A percentile compares a stretch with the other conserved stretches of the same genome.
Evolutionary conservation across 2,888 invertebrate species (phyloP).

Genomic region (Zygothrica quintamaculata): DNA sequence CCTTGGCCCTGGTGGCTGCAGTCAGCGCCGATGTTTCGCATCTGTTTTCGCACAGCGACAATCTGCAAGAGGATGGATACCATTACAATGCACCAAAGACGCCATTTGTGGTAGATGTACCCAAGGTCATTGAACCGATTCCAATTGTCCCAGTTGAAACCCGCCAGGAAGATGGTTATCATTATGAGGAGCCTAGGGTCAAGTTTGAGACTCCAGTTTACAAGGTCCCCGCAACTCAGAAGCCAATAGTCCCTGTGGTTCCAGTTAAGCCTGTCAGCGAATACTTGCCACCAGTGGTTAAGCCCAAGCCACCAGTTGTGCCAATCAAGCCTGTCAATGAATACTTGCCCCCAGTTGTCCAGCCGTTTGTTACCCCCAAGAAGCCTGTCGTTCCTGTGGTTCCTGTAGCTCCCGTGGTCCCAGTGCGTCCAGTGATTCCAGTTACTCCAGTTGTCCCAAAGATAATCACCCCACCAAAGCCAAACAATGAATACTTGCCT

Average conservation of each 20-base stretch:
- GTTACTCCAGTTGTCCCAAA: slow-evolving; percentile 26
- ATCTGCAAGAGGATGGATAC: slow-evolving; percentile 80
- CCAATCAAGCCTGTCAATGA: too few species aligned
- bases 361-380: slow-evolving; percentile 21
- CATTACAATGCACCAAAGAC: slow-evolving; percentile 67
- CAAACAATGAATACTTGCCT: too few species aligned
- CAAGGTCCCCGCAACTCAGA: slow-evolving; percentile 11
- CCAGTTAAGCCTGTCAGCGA: slow-evolving; percentile 8
- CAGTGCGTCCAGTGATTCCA: slow-evolving; percentile 21
- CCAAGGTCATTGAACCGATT: slow-evolving; percentile 33
- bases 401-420: slow-evolving; percentile 9
- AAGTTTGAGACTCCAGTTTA: slow-evolving; percentile 44
- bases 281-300: slow-evolving; percentile 23
- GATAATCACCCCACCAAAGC: slow-evolving; percentile 21
- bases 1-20: slow-evolving; percentile 77
- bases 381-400: slow-evolving; percentile 26
- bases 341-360: slow-evolving; percentile 20
- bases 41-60: slow-evolving; percentile 79
- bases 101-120: slow-evolving; percentile 74
- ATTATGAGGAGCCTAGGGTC: slow-evolving; percentile 51
- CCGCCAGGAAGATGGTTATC: slow-evolving; percentile 69
- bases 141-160: slow-evolving; percentile 44
- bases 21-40: slow-evolving; percentile 82
- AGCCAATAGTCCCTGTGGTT: slow-evolving; percentile 9
- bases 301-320: slow-evolving; percentile 23